Conservation (phyloP, 2,888 invertebrate genomes). For the Exocentrus adspersus region DNA sequence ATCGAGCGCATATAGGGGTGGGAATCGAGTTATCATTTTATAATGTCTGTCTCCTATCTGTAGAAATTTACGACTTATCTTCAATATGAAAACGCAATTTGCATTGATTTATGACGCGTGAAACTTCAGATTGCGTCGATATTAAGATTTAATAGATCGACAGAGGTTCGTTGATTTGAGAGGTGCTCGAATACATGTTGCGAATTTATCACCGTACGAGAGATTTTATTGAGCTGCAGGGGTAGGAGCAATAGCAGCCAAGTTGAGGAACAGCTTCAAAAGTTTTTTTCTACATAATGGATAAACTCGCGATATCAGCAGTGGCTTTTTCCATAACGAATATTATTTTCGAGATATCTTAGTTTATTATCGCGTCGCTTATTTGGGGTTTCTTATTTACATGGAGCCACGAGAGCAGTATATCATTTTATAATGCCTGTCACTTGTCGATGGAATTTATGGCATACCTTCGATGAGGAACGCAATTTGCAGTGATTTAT, state of each 20-base stretch:
- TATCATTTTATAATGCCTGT: conserved; percentile 1
- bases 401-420: not conserved
- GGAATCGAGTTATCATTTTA: conserved; percentile 43
- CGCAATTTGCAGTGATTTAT: conserved; percentile 29
- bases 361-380: not conserved
- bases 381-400: not conserved
- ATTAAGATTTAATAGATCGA: conserved; percentile 36
- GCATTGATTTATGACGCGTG: conserved; percentile 39
- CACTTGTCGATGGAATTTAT: not conserved
- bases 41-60: conserved; percentile 35
- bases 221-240: not conserved
- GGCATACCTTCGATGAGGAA: not conserved
- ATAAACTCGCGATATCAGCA: no score
- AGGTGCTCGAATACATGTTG: not conserved
- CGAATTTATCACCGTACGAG: not conserved
- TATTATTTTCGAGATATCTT: not conserved
- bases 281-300: no score
- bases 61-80: conserved; percentile 37
- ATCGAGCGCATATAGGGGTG: conserved; percentile 30
- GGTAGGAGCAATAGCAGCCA: no score
- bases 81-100: conserved; percentile 41
- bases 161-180: conserved; percentile 20
- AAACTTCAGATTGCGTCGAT: conserved; percentile 35
- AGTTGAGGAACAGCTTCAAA: no score
- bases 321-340: no score